Conservation (phyloP, 1,140 invertebrate genomes). For the Plutomurus gul region DNA sequence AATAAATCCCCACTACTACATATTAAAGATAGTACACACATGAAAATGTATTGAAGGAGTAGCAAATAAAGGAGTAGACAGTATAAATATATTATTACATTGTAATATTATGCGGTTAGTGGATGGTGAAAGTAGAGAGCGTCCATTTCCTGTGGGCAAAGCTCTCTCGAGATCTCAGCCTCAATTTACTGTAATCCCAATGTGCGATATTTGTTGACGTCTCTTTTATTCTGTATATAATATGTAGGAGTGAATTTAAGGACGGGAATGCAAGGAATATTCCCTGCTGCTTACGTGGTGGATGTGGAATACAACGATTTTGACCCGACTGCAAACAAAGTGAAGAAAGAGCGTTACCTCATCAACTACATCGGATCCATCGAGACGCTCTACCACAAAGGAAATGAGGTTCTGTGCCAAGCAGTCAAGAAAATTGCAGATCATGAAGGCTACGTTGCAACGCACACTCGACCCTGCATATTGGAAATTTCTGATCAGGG, state of each 20-base stretch:
- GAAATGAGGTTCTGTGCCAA: conserved; percentile 82
- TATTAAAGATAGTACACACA: background rate
- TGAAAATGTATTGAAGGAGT: no score
- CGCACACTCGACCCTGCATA: conserved; percentile 75
- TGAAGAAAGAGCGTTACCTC: conserved; percentile 85
- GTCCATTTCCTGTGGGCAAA: no score
- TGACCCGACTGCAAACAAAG: conserved; percentile 80
- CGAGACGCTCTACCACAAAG: conserved; percentile 92
- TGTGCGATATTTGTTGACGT: background rate
- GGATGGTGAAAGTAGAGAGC: no score
- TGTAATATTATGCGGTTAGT: no score
- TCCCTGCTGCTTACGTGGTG: conserved; percentile 94
- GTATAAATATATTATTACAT: no score
- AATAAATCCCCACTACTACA: background rate
- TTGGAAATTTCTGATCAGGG: conserved; percentile 95
- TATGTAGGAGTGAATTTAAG: conserved; percentile 84
- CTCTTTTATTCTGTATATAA: conserved; percentile 46
- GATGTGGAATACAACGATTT: conserved; percentile 95
- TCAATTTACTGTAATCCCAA: background rate
- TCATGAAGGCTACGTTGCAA: conserved; percentile 61
- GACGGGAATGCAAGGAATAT: conserved; percentile 90
- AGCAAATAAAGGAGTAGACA: no score
- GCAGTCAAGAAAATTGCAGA: conserved; percentile 80
- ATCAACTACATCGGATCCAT: conserved; percentile 94
- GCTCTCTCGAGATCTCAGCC: no score